Evolutionary conservation across 1,140 invertebrate species (phyloP).

Genomic region (Dolichoris vasculosae): DNA sequence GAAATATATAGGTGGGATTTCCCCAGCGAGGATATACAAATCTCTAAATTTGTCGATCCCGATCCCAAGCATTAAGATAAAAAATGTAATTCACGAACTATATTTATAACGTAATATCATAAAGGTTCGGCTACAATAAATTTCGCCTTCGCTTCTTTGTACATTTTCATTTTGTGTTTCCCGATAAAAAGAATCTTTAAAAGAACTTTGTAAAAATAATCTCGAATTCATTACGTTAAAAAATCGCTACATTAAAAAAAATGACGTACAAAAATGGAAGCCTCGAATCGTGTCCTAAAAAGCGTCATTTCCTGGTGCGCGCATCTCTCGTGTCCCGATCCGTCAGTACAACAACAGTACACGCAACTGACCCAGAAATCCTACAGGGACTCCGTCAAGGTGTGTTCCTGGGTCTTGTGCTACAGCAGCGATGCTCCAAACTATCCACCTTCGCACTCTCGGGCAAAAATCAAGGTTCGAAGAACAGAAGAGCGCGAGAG

Average conservation of each 20-base stretch:
- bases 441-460: constrained; percentile 27
- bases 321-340: constrained; percentile 33
- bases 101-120: background rate
- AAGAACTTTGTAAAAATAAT: constrained; percentile 14
- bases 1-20: too few species aligned
- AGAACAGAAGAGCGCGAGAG: background rate
- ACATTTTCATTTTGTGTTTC: constrained; percentile 10
- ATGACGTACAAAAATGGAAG: constrained; percentile 35
- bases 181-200: constrained; percentile 7
- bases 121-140: background rate
- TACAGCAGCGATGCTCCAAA: background rate
- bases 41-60: background rate
- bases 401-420: background rate
- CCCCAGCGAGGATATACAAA: background rate
- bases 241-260: constrained; percentile 26
- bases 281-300: constrained; percentile 26
- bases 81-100: background rate
- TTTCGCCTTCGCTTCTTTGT: background rate
- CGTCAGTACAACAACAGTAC: constrained; percentile 14
- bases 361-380: constrained; percentile 48
- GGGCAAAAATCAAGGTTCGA: background rate
- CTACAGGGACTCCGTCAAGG: constrained; percentile 1
- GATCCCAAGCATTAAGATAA: too few species aligned
- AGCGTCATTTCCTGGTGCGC: constrained; percentile 14
- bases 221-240: constrained; percentile 17